A percentile compares a stretch with the other conserved stretches of the same genome.
phyloP scores from a whole-genome alignment of 1,140 invertebrate species.

The Wasmannia auropunctata region DNA sequence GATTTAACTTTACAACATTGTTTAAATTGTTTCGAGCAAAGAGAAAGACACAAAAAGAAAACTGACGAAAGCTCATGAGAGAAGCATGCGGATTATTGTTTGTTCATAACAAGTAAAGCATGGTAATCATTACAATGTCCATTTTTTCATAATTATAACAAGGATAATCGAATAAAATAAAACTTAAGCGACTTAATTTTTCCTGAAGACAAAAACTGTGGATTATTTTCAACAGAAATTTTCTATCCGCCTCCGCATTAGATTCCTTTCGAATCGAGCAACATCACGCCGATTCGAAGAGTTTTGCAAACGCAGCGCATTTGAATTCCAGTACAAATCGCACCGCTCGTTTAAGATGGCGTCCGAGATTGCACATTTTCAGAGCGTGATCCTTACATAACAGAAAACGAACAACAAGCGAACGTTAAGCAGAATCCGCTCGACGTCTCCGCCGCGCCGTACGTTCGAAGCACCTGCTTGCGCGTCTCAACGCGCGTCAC shows the following conservation, averaged over 20 bases:
- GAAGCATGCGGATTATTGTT: neutral
- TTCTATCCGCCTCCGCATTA: neutral
- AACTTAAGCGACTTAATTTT: neutral
- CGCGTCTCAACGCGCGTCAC: neutral
- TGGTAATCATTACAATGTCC: neutral
- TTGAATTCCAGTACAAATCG: constrained; percentile 48
- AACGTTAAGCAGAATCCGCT: constrained; percentile 22
- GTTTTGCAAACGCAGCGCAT: neutral
- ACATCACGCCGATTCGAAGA: neutral
- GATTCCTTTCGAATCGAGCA: neutral
- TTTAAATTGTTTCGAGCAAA: neutral
- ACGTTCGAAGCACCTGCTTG: neutral
- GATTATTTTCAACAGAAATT: neutral
- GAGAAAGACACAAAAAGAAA: neutral
- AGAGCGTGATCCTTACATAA: constrained; percentile 72
- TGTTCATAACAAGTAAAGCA: neutral
- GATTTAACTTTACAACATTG: neutral
- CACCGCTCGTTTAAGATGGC: constrained; percentile 65
- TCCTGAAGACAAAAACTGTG: neutral
- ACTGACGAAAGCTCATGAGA: neutral
- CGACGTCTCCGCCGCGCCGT: neutral
- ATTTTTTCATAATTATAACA: neutral
- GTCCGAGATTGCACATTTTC: constrained; percentile 44
- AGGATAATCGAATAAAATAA: neutral
- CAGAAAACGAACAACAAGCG: constrained; percentile 65